Percentiles rank a stretch among this genome's conserved stretches.
These are phyloP conservation scores for Galendromus occidentalis DNA, from an alignment of 1,140 invertebrate genomes.

Conservation along the genomic window DNA sequence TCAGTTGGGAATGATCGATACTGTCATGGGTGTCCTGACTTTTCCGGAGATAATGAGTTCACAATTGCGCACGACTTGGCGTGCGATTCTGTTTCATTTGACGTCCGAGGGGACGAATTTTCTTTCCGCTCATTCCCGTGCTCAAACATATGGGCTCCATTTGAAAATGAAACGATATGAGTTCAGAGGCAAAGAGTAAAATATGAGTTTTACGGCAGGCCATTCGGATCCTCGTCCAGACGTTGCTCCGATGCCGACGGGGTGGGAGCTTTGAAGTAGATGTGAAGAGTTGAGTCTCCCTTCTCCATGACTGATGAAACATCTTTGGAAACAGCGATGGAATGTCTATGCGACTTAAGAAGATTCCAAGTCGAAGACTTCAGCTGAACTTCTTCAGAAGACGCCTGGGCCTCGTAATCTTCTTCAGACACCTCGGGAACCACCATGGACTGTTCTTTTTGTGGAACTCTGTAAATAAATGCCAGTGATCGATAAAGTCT, in stretches of 20 bases:
- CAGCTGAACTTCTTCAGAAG: constrained; percentile 12
- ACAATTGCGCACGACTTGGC: too few species aligned
- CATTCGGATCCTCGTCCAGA: not conserved
- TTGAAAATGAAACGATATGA: too few species aligned
- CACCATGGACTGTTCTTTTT: constrained; percentile 39
- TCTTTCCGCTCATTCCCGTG: too few species aligned
- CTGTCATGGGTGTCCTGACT: too few species aligned
- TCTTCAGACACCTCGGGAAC: constrained; percentile 39
- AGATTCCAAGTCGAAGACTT: constrained; percentile 9
- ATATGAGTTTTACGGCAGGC: not conserved
- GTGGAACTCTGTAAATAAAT: constrained; percentile 32
- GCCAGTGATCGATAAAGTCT: not conserved
- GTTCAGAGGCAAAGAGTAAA: too few species aligned
- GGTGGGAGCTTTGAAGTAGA: not conserved
- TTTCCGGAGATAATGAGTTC: too few species aligned
- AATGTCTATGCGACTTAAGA: constrained; percentile 6
- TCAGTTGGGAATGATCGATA: too few species aligned
- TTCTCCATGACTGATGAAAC: not conserved
- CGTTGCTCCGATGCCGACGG: not conserved
- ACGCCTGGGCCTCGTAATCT: constrained; percentile 27
- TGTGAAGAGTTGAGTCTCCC: not conserved
- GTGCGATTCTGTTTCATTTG: too few species aligned
- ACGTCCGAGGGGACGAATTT: too few species aligned
- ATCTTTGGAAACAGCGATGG: not conserved
- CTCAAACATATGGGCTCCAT: too few species aligned